Percentiles rank a stretch among this genome's conserved stretches.
phyloP scores from a whole-genome alignment of 2,797 vertebrate genomes.

The Enteromius viviparus region DNA sequence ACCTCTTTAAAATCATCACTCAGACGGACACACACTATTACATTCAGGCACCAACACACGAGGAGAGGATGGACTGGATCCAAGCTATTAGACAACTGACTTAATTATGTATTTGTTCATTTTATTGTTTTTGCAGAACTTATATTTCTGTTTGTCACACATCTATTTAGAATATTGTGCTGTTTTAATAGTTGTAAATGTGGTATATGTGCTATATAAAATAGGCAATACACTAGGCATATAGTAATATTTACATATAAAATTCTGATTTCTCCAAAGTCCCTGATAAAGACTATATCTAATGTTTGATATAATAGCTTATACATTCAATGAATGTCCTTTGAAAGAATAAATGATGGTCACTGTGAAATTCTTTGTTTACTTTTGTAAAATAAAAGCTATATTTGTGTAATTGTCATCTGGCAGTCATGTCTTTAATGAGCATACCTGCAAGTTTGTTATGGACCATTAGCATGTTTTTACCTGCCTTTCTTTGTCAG shows the following conservation, averaged over 20 bases:
- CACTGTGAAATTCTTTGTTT: background rate
- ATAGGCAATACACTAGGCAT: background rate
- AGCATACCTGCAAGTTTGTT: background rate
- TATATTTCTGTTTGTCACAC: background rate
- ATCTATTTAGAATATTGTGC: background rate
- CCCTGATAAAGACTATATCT: background rate
- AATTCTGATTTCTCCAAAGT: background rate
- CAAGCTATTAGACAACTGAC: slow-evolving; percentile 87
- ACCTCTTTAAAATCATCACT: slow-evolving; percentile 97
- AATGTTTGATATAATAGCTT: background rate
- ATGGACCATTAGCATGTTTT: slow-evolving; percentile 4
- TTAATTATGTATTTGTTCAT: slow-evolving; percentile 57
- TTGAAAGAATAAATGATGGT: background rate
- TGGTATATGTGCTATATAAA: background rate
- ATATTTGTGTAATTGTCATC: background rate
- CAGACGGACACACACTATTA: slow-evolving; percentile 88
- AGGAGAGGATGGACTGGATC: slow-evolving; percentile 90
- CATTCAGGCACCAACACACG: slow-evolving; percentile 89
- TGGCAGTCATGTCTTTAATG: background rate
- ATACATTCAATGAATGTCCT: slow-evolving; percentile 69
- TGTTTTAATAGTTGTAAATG: background rate
- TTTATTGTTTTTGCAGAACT: background rate
- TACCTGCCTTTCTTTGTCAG: background rate
- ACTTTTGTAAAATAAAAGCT: background rate
- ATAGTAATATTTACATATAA: background rate